Base-by-base conservation (phyloP, 1,140 invertebrate genomes). In the Dendroctonus valens region DNA sequence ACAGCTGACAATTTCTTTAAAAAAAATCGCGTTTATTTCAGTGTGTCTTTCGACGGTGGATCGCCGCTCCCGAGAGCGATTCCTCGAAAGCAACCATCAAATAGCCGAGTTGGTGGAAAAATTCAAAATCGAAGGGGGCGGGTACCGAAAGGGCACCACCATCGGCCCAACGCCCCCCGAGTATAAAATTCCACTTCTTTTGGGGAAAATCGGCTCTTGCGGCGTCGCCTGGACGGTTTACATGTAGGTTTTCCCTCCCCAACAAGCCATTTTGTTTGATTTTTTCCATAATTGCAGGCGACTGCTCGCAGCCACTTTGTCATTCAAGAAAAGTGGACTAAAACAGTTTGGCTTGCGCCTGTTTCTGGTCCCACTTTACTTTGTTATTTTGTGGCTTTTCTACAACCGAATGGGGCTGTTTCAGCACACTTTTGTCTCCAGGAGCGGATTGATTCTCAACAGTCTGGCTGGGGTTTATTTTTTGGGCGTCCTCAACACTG, bases 31-130 rank as follows among this genome's bases (percentile, higher is more conserved):
- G 40, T 15, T 39, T 53, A 7, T 80, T 82, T 44, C 73, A 90
- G 91, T 97, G 50, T 97, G 93, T 75, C 78, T 97, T 54, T 94
- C 93, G 37, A 97, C 94, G 0, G 93, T 97, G 9, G 94, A 97
- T 80, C 83, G 93, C 41, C 81, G 92, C 59, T 93, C 90, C 44
- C 83, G 93, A 37, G 93, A 96, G 78, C 82, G 92, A 9, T 96
- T 96, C 76, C 82, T 96, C 7, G 93, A 96, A 76, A 96, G 93
- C 0, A 95, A 93, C 74, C 91, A 94, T 66, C 93, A 96, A 78
- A 96, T 96, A 70, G 89, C 92, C 6, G 89, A 92, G 0, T 76
- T 97, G 0, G 93, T 96, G 0, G 93, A 96, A 60, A 93, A 94
- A 74, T 97, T 96, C 73, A 94, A 93, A 75, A 77, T 89, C 11